Evolutionary conservation across 1,140 invertebrate genomes (phyloP).

Genomic region (Hormaphis cornu): DNA sequence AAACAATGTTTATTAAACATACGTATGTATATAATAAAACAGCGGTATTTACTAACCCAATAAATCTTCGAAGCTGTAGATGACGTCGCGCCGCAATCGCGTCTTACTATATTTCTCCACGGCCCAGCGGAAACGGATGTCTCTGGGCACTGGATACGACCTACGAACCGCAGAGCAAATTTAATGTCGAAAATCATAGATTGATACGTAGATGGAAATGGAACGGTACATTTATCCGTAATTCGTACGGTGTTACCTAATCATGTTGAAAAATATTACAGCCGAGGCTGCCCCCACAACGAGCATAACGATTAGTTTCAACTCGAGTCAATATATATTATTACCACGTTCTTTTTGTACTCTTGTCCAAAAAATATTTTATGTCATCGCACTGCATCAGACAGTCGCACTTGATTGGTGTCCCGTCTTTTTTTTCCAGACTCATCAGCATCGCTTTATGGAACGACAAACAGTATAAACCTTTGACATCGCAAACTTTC

Average conservation of each 20-base stretch:
- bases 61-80: conserved; percentile 51
- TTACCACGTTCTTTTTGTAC: conserved; percentile 7
- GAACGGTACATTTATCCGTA: no score
- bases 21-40: no score
- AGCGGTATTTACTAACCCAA: conserved; percentile 35
- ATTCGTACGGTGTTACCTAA: no score
- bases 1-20: no score
- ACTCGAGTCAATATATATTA: not conserved
- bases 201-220: no score
- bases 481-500: conserved; percentile 40
- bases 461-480: conserved; percentile 42
- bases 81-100: conserved; percentile 47
- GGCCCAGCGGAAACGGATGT: conserved; percentile 39
- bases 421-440: conserved; percentile 28
- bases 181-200: no score
- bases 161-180: no score
- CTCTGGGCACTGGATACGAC: conserved; percentile 37
- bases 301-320: no score
- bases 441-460: conserved; percentile 35
- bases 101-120: conserved; percentile 39
- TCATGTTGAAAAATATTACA: no score
- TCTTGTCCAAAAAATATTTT: conserved; percentile 33
- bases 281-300: no score
- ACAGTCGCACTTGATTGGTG: conserved; percentile 39
- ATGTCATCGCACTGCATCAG: conserved; percentile 43